These are phyloP conservation scores for Phocoena phocoena DNA, from an alignment of 2,113 vertebrate species.

Conservation along the genomic window DNA sequence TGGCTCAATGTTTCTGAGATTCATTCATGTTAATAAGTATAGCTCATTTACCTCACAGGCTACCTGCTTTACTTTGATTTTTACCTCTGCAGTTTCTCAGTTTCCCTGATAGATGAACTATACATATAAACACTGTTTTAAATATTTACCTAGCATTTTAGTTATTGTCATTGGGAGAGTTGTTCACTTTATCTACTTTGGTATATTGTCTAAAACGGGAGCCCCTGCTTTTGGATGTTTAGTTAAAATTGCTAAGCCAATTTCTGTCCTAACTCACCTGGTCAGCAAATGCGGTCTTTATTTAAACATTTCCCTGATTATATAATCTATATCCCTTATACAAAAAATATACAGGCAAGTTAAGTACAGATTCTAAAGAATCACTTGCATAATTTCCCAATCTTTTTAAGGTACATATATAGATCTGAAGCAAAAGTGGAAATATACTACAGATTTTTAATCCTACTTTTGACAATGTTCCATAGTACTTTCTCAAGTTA, in stretches of 20 bases:
- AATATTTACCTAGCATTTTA: background rate
- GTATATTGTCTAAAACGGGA: background rate
- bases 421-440: background rate
- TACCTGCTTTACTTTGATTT: background rate
- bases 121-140: background rate
- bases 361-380: background rate
- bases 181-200: background rate
- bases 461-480: background rate
- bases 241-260: background rate
- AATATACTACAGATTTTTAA: background rate
- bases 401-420: background rate
- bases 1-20: background rate
- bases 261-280: slow-evolving; percentile 14
- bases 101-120: background rate
- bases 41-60: background rate
- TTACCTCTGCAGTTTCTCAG: background rate
- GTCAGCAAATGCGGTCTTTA: background rate
- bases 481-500: background rate
- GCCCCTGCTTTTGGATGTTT: background rate
- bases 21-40: background rate
- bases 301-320: background rate
- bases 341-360: background rate
- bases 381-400: background rate
- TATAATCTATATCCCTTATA: background rate
- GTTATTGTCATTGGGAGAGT: background rate